Conservation (phyloP, 1,140 invertebrate genomes). For the Trissolcus basalis region DNA sequence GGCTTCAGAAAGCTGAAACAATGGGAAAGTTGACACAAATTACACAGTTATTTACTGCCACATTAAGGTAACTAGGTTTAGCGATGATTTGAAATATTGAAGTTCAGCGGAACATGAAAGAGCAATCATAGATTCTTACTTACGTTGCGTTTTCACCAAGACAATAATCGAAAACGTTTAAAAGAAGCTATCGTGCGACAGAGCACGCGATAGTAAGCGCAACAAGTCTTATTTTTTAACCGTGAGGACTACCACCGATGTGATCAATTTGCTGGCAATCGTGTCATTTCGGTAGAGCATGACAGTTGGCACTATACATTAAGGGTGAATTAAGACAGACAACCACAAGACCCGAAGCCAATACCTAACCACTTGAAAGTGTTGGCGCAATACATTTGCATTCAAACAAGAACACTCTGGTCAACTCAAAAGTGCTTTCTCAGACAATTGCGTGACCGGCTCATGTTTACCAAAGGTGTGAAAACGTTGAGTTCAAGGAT, state of each 20-base stretch:
- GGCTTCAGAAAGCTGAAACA: no score
- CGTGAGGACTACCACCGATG: conserved; percentile 28
- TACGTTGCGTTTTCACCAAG: not conserved
- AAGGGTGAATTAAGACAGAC: no score
- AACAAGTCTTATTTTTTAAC: conserved; percentile 59
- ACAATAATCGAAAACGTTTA: conserved; percentile 47
- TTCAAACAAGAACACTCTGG: conserved; percentile 42
- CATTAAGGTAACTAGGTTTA: no score
- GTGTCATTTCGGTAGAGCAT: no score
- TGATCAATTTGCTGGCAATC: conserved; percentile 39
- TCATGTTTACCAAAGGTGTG: conserved; percentile 44
- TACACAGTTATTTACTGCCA: no score
- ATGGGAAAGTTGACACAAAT: no score
- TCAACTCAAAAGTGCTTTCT: conserved; percentile 30
- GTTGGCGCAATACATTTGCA: conserved; percentile 17
- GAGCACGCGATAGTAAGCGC: conserved; percentile 42
- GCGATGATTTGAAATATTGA: no score
- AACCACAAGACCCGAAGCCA: no score
- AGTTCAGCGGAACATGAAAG: no score
- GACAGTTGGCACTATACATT: no score
- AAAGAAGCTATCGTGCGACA: conserved; percentile 29
- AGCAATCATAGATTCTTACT: no score
- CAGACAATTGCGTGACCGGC: conserved; percentile 51
- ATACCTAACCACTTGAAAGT: not conserved
- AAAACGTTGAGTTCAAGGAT: no score